A percentile compares a stretch with the other conserved stretches of the same genome.
Evolutionary conservation across 2,797 vertebrate genomes (phyloP).

Genomic region (Sciurus vulgaris): DNA sequence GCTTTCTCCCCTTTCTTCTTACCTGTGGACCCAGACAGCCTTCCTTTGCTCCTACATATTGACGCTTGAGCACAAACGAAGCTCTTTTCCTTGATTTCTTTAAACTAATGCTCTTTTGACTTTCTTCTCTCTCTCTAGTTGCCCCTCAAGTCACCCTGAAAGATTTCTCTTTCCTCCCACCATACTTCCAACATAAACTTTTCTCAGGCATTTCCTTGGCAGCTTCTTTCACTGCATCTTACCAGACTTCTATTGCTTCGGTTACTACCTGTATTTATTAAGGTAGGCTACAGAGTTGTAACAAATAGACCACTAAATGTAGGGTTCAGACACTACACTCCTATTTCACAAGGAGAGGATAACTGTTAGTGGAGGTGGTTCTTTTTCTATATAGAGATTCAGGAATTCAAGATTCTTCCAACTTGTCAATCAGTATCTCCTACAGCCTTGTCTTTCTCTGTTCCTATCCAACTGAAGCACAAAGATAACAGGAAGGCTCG

Average conservation of each 20-base stretch:
- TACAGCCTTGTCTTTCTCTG: background rate
- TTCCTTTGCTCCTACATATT: background rate
- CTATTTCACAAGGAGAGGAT: background rate
- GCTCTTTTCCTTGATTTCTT: background rate
- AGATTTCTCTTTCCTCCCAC: background rate
- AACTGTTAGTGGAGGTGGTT: background rate
- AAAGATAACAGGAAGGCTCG: background rate
- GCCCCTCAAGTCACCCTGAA: background rate
- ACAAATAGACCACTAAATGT: background rate
- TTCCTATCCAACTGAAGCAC: background rate
- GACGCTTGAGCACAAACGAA: background rate
- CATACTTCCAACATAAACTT: background rate
- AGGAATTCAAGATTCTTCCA: background rate
- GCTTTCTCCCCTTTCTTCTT: background rate
- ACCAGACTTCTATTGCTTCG: background rate
- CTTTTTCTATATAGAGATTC: background rate
- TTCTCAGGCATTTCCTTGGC: background rate
- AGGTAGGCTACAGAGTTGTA: background rate
- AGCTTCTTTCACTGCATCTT: background rate
- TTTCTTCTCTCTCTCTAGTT: background rate
- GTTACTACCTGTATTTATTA: background rate
- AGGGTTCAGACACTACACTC: background rate
- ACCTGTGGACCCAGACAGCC: background rate
- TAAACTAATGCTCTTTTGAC: background rate
- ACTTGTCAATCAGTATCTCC: background rate